These are phyloP conservation scores for Leucophenga varia DNA, from an alignment of 1,140 invertebrate species.

Conservation along the genomic window DNA sequence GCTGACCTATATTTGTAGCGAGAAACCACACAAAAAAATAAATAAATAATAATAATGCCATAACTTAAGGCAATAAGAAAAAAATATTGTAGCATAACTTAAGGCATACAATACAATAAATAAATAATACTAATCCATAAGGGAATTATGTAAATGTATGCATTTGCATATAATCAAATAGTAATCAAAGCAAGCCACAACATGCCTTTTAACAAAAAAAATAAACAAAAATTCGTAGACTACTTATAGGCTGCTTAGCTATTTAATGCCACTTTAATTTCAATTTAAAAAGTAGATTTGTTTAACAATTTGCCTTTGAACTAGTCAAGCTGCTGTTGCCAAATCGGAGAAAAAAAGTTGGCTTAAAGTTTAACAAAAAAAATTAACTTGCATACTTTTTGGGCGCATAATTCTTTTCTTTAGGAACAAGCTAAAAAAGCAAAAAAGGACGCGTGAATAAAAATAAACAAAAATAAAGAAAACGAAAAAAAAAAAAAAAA, in stretches of 20 bases:
- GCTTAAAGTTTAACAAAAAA: background rate
- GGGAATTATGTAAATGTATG: slow-evolving; percentile 26
- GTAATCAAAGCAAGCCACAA: too few relatives aligned
- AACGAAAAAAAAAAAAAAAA: background rate
- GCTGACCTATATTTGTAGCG: too few relatives aligned
- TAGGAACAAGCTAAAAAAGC: background rate
- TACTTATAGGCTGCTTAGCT: slow-evolving; percentile 28
- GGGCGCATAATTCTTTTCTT: background rate
- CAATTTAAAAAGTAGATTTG: slow-evolving; percentile 16
- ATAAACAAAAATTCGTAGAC: slow-evolving; percentile 25
- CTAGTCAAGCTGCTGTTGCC: background rate
- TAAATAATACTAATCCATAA: slow-evolving; percentile 27
- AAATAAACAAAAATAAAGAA: background rate
- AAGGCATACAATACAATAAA: slow-evolving; percentile 13
- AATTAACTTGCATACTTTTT: too few relatives aligned
- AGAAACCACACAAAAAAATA: too few relatives aligned
- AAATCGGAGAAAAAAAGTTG: background rate
- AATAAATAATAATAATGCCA: too few relatives aligned
- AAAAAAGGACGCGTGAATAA: background rate
- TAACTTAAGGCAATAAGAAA: too few relatives aligned
- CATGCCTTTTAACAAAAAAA: slow-evolving; percentile 7
- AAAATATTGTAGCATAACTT: slow-evolving; percentile 1
- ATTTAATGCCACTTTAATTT: slow-evolving; percentile 34
- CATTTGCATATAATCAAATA: slow-evolving; percentile 31
- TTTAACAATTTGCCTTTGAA: slow-evolving; percentile 17